phyloP scores from a whole-genome alignment of 2,888 invertebrate genomes.

The Pammene fasciana region DNA sequence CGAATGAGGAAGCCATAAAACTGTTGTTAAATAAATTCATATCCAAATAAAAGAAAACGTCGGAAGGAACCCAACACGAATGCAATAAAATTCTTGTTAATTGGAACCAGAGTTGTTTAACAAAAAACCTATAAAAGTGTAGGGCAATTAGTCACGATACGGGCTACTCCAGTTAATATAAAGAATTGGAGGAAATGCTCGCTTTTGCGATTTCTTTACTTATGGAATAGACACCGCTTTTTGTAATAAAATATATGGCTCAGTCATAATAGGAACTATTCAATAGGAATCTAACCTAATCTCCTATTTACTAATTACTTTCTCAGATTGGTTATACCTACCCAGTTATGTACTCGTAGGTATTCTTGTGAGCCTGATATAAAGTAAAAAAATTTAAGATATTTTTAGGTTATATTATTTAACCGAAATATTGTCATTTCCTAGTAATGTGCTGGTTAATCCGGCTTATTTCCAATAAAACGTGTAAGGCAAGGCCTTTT shows the following conservation, averaged over 20 bases:
- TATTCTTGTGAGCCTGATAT: too few relatives aligned
- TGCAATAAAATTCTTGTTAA: slow-evolving; percentile 31
- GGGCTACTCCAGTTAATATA: slow-evolving; percentile 17
- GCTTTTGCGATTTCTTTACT: background rate
- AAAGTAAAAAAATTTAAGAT: too few relatives aligned
- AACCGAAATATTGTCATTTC: too few relatives aligned
- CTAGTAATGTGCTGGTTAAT: too few relatives aligned
- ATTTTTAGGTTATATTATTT: too few relatives aligned
- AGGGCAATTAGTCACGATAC: slow-evolving; percentile 30
- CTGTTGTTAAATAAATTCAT: background rate
- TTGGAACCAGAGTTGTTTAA: slow-evolving; percentile 28
- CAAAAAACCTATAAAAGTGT: slow-evolving; percentile 25
- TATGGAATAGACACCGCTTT: slow-evolving; percentile 5
- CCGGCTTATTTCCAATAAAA: too few relatives aligned
- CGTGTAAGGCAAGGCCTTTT: too few relatives aligned
- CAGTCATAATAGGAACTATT: too few relatives aligned
- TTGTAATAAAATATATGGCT: background rate
- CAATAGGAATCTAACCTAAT: too few relatives aligned
- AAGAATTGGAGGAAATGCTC: slow-evolving; percentile 15
- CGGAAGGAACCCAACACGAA: slow-evolving; percentile 18
- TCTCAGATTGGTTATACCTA: too few relatives aligned
- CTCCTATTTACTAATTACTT: too few relatives aligned
- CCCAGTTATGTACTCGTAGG: too few relatives aligned
- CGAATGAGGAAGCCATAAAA: background rate
- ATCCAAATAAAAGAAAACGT: background rate